Evolutionary conservation across 35 echinoderm and acorn worm species (phyloP).

Genomic region (Lytechinus variegatus): DNA sequence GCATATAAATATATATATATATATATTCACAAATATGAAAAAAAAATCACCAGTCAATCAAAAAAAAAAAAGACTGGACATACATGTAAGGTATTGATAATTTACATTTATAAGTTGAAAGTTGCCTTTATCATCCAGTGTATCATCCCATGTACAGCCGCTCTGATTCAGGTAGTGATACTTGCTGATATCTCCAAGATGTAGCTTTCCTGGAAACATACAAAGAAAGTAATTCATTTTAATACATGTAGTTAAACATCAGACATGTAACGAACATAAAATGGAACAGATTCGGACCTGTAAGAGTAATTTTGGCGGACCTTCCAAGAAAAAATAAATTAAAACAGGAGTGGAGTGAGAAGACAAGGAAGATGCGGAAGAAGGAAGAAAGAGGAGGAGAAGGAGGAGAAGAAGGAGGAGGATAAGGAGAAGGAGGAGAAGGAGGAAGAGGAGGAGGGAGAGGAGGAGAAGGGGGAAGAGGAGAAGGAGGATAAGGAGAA

Average conservation of each 20-base stretch:
- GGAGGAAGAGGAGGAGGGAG: background rate
- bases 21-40: too few species aligned
- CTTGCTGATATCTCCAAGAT: slow-evolving; percentile 58
- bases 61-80: too few species aligned
- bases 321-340: too few species aligned
- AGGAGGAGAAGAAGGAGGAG: background rate
- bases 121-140: slow-evolving; percentile 79
- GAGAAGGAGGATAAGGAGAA: background rate
- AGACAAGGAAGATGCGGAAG: background rate
- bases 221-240: background rate
- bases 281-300: too few species aligned
- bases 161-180: slow-evolving; percentile 95
- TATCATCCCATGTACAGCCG: slow-evolving; percentile 85
- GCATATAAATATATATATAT: too few species aligned
- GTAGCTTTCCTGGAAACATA: slow-evolving; percentile 69
- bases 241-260: too few species aligned
- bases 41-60: too few species aligned
- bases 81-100: background rate
- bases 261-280: too few species aligned
- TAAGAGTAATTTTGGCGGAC: too few species aligned
- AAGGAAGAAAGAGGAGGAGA: background rate
- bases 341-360: too few species aligned
- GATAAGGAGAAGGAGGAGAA: background rate
- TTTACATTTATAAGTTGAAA: slow-evolving; percentile 71
- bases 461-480: background rate